Evolutionary conservation across 2,113 vertebrate species (phyloP).

Genomic region (Vimba vimba): DNA sequence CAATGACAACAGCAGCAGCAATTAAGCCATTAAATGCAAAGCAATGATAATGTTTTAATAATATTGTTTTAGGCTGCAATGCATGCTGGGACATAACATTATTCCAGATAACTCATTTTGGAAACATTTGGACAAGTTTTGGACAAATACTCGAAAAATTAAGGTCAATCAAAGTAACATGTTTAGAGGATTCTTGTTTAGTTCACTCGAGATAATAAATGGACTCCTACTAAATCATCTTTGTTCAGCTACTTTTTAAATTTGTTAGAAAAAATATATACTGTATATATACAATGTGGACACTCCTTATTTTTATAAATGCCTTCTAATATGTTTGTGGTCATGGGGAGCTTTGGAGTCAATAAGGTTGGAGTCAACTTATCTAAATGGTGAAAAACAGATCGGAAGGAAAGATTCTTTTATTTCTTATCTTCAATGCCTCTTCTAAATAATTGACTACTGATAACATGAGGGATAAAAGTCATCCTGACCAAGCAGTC

Average conservation of each 20-base stretch:
- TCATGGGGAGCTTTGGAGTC: no score
- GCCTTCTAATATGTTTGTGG: no score
- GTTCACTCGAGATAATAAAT: no score
- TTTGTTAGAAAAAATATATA: no score
- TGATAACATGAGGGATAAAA: not conserved
- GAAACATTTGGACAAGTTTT: not conserved
- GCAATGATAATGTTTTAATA: not conserved
- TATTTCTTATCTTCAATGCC: not conserved
- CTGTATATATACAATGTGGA: no score
- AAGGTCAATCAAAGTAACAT: not conserved
- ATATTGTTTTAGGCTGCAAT: not conserved
- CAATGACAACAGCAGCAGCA: not conserved
- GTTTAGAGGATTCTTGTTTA: no score
- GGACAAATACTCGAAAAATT: not conserved
- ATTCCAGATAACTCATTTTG: not conserved
- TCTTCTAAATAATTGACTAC: not conserved
- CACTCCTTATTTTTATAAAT: no score
- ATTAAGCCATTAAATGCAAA: not conserved
- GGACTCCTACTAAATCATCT: no score
- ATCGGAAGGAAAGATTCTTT: not conserved
- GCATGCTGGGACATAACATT: not conserved
- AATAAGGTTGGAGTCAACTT: no score
- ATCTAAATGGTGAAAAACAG: not conserved
- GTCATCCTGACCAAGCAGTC: not conserved
- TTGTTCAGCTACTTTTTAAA: no score